phyloP scores from a whole-genome alignment of 2,888 invertebrate species.

The Cephus sareptanus region DNA sequence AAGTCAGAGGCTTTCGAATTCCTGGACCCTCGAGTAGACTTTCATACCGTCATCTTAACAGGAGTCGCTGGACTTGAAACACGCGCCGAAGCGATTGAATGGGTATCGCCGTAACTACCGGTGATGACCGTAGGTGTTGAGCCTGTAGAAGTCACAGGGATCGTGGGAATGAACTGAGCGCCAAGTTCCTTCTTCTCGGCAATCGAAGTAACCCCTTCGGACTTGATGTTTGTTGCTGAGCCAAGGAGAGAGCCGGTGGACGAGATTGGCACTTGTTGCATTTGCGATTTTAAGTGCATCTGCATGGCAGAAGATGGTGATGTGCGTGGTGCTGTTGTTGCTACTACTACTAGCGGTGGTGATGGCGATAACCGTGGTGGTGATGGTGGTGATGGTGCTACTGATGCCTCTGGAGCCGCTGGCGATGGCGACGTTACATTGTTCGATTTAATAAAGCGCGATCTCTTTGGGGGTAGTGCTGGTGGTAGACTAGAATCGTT shows the following conservation, averaged over 20 bases:
- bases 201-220: conserved; percentile 36
- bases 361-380: conserved; percentile 56
- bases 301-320: conserved; percentile 15
- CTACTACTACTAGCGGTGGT: conserved; percentile 61
- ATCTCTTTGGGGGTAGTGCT: conserved; percentile 73
- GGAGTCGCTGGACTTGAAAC: too few relatives aligned
- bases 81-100: neutral
- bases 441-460: conserved; percentile 63
- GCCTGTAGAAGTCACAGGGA: too few relatives aligned
- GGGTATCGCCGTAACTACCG: too few relatives aligned
- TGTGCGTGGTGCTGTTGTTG: conserved; percentile 29
- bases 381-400: conserved; percentile 67
- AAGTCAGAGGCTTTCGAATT: too few relatives aligned
- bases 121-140: too few relatives aligned
- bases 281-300: conserved; percentile 10
- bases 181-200: conserved; percentile 48
- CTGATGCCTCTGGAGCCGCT: too few relatives aligned
- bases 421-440: conserved; percentile 51
- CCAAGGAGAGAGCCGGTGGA: conserved; percentile 46
- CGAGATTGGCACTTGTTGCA: conserved; percentile 38
- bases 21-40: too few relatives aligned
- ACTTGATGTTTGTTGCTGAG: conserved; percentile 55
- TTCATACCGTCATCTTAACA: too few relatives aligned
- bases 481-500: conserved; percentile 68
- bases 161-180: conserved; percentile 41